Evolutionary conservation across 2,888 invertebrate species (phyloP).

Genomic region (Thumatha senex): DNA sequence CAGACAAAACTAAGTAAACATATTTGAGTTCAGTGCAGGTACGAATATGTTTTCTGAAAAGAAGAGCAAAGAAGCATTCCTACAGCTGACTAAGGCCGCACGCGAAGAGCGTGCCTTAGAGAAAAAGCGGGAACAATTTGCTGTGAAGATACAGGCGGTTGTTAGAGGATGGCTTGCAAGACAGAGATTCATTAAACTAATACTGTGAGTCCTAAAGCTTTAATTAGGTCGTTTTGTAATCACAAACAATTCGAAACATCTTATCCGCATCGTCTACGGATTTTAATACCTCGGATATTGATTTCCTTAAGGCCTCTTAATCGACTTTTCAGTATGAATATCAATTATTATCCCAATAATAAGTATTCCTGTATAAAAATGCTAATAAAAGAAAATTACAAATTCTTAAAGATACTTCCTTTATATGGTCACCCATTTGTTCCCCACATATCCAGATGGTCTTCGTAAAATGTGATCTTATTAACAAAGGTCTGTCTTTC

Average conservation of each 20-base stretch:
- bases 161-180: conserved; percentile 90
- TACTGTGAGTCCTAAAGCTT: conserved; percentile 84
- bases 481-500: no score
- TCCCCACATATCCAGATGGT: no score
- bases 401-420: no score
- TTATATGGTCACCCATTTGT: no score
- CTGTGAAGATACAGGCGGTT: conserved; percentile 88
- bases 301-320: no score
- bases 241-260: background rate
- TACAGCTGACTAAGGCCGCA: conserved; percentile 95
- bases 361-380: no score
- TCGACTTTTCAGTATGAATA: no score
- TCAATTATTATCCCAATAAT: no score
- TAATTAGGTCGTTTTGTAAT: background rate
- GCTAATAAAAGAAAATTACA: no score
- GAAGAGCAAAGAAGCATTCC: conserved; percentile 89
- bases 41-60: conserved; percentile 69
- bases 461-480: no score
- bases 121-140: conserved; percentile 90
- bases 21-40: conserved; percentile 41
- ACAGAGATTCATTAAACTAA: conserved; percentile 82
- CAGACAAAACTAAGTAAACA: conserved; percentile 58
- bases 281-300: no score
- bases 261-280: no score
- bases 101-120: conserved; percentile 94